These are phyloP conservation scores for Biston stratarius DNA, from an alignment of 2,888 invertebrate genomes.

Conservation along the genomic window DNA sequence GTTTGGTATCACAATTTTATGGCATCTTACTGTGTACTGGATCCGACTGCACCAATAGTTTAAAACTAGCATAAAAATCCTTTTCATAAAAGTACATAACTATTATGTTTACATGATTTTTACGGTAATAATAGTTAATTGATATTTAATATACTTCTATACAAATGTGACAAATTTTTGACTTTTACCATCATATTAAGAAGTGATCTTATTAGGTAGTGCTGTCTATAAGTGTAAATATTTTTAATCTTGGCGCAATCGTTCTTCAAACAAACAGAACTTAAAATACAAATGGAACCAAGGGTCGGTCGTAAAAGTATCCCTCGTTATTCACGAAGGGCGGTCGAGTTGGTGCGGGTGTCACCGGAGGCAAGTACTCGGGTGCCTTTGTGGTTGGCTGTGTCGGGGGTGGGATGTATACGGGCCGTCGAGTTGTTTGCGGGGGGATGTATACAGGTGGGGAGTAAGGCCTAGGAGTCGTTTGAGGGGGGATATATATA, in stretches of 20 bases:
- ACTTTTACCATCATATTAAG: neutral
- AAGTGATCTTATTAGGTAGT: neutral
- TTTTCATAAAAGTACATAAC: neutral
- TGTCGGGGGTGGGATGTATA: conserved; percentile 52
- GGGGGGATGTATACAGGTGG: conserved; percentile 49
- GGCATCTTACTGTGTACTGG: conserved; percentile 62
- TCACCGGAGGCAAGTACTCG: conserved; percentile 53
- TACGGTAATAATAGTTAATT: too few species aligned
- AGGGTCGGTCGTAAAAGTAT: conserved; percentile 79
- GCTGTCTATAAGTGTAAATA: neutral
- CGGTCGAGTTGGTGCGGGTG: conserved; percentile 66
- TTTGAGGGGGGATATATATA: conserved; percentile 37
- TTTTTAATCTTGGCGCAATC: conserved; percentile 45
- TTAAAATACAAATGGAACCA: conserved; percentile 78
- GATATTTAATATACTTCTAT: too few species aligned
- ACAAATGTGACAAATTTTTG: neutral
- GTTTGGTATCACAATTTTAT: conserved; percentile 83
- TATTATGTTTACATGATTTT: too few species aligned
- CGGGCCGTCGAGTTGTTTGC: conserved; percentile 40
- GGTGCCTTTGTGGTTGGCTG: conserved; percentile 42
- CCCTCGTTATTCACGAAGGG: conserved; percentile 73
- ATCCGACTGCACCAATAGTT: conserved; percentile 37
- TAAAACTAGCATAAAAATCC: conserved; percentile 10
- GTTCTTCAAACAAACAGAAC: conserved; percentile 46
- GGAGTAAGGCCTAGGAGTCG: conserved; percentile 37